Evolutionary conservation across 2,888 invertebrate species (phyloP), one percentile per base, ranked within the genome.

Genomic region (Stenodema calcarata): DNA sequence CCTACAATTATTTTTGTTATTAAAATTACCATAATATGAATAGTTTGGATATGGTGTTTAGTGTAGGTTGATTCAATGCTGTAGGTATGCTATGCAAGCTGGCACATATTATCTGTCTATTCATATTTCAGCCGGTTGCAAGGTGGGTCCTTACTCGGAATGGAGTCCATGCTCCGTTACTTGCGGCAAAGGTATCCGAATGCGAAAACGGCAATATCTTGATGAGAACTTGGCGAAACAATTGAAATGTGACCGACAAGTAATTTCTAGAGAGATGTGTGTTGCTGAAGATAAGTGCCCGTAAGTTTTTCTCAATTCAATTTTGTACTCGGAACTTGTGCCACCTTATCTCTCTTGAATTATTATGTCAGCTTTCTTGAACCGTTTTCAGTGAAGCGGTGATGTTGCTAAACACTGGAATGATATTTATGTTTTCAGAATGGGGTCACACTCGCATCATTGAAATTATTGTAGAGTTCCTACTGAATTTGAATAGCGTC

Each of bases 221-320:
- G 91, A 94, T 91, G 94, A 95, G 75, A 93, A 94, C 90, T 94
- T 95, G 90, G 97, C 98, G 7, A 92, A 92, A 89, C 94, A 94
- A 93, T 92, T 94, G 90, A 91, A 93, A 89, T 95, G 95, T 91
- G 92, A 94, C 89, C 92, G 95, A 44, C 95, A 97, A 91, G 92
- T 98, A 90, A 93, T 96, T 75, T 94, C 95, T 86, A 97, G 97
- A 91, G 98, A 98, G 92, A 96, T 97, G 95, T 98, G 98, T 91
- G 95, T 95, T 54, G 96, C 96, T 6, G 91, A 92, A 18, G 92
- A 96, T 0, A 95, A 96, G 91, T 96, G 96, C 92, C 93, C 93
- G 89, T 89, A 87, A 88, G 89, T 88, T 23, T 16, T 30, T 54
- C n/a, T n/a, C n/a, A n/a, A 35, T n/a, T 27, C 23, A 75, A 27